Evolutionary conservation across 2,888 invertebrate species (phyloP).

Genomic region (Rosalia funebris): DNA sequence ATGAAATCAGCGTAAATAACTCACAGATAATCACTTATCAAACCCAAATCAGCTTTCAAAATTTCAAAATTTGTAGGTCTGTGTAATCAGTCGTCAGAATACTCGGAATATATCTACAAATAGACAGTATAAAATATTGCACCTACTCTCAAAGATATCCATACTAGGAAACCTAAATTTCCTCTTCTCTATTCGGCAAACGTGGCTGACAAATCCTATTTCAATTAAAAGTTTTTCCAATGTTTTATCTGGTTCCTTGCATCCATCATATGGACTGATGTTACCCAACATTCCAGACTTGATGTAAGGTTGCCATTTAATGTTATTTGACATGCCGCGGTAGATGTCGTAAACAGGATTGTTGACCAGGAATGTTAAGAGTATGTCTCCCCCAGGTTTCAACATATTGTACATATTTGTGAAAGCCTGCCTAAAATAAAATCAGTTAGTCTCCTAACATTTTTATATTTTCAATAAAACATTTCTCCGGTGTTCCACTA

Average conservation of each 20-base stretch:
- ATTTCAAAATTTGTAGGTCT: no score
- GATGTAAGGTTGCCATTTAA: conserved; percentile 73
- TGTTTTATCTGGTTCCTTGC: conserved; percentile 69
- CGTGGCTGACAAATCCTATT: conserved; percentile 70
- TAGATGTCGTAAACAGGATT: conserved; percentile 78
- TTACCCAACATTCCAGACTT: conserved; percentile 65
- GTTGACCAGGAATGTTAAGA: conserved; percentile 75
- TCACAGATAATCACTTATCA: no score
- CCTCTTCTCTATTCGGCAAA: conserved; percentile 69
- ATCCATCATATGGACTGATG: conserved; percentile 77
- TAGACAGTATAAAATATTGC: no score
- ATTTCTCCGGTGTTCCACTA: no score
- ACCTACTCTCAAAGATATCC: conserved; percentile 70
- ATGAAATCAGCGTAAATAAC: no score
- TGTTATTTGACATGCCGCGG: conserved; percentile 68
- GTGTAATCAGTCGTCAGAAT: no score
- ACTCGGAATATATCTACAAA: no score
- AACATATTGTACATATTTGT: conserved; percentile 74
- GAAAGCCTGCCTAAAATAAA: conserved; percentile 68
- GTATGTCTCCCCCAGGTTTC: conserved; percentile 74
- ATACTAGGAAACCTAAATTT: conserved; percentile 70
- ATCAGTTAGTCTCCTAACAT: no score
- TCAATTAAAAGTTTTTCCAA: conserved; percentile 67
- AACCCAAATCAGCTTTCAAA: no score
- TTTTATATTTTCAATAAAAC: no score